Conservation (phyloP, 2,113 vertebrate genomes). For the Gnathonemus echidnorhynchus region DNA sequence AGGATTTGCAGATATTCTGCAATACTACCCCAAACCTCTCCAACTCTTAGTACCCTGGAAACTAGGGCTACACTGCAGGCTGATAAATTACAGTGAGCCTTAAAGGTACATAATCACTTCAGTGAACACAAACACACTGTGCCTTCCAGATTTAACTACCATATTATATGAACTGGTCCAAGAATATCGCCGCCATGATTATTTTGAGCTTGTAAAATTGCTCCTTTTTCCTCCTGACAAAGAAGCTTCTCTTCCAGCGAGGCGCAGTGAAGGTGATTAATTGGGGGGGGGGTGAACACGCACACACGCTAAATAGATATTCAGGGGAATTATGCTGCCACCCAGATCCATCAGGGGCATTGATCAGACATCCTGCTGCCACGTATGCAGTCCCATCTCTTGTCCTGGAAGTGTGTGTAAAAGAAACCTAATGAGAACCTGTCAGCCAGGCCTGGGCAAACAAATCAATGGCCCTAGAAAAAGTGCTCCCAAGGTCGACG, state of each 20-base stretch:
- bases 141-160: background rate
- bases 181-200: background rate
- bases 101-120: background rate
- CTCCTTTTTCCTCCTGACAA: constrained; percentile 22
- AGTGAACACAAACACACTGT: constrained; percentile 1
- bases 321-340: constrained; percentile 53
- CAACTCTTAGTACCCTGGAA: background rate
- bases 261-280: constrained; percentile 32
- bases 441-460: constrained; percentile 62
- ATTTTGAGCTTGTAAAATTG: background rate
- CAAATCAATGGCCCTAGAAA: constrained; percentile 66
- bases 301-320: constrained; percentile 51
- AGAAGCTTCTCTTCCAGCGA: constrained; percentile 27
- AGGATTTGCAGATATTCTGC: background rate
- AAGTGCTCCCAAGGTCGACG: constrained; percentile 57
- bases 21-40: background rate
- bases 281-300: constrained; percentile 41
- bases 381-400: constrained; percentile 47
- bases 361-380: constrained; percentile 48
- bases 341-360: constrained; percentile 57
- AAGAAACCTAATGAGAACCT: constrained; percentile 66
- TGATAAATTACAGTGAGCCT: background rate
- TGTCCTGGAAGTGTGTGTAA: constrained; percentile 57
- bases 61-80: background rate
- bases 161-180: background rate